Conservation (phyloP, 2,888 invertebrate genomes). For the Hoplodrina ambigua region DNA sequence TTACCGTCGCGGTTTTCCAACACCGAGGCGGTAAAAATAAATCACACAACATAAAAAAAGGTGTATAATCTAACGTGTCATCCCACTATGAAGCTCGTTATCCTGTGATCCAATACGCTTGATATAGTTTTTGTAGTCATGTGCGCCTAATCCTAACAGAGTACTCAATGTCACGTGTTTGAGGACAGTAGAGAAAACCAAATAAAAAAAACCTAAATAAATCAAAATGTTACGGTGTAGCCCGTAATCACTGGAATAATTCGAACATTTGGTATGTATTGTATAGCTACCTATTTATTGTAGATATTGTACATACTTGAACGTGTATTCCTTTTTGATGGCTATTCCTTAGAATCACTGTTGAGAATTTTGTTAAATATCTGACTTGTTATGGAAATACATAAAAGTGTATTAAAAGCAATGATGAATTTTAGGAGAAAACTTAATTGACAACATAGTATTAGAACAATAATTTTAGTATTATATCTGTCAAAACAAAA, state of each 20-base stretch:
- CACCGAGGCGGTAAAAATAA: too few relatives aligned
- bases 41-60: too few relatives aligned
- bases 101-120: conserved; percentile 3
- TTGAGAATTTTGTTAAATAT: too few relatives aligned
- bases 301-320: not conserved
- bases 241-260: not conserved
- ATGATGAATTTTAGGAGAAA: too few relatives aligned
- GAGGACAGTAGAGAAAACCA: too few relatives aligned
- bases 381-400: too few relatives aligned
- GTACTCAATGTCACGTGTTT: not conserved
- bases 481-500: not conserved
- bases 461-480: not conserved
- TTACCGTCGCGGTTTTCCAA: too few relatives aligned
- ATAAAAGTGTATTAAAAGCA: too few relatives aligned
- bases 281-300: not conserved
- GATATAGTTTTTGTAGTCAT: not conserved
- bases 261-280: not conserved
- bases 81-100: not conserved
- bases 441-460: too few relatives aligned
- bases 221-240: not conserved
- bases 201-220: not conserved
- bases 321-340: too few relatives aligned
- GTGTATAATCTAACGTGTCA: not conserved
- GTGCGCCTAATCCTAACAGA: not conserved
- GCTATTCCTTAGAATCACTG: too few relatives aligned